Conservation (phyloP, 1,140 invertebrate species). For the Anthonomus grandis region DNA sequence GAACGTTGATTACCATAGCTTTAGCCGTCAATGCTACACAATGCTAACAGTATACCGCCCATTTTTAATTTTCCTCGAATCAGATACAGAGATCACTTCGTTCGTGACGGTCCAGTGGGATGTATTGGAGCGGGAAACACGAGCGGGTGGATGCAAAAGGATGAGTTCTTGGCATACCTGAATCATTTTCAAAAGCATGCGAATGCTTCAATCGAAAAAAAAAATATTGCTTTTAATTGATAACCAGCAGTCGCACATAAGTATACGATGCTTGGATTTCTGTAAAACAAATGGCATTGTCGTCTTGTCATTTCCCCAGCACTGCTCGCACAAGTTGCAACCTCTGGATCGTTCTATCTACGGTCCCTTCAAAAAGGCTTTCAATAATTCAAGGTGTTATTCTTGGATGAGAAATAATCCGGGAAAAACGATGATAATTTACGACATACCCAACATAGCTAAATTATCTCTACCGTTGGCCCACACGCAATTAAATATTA, state of each 20-base stretch:
- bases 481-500: too few species aligned
- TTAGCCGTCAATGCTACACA: constrained; percentile 3
- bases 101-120: too few species aligned
- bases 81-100: too few species aligned
- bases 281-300: constrained; percentile 41
- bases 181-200: constrained; percentile 14
- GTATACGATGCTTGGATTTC: too few species aligned
- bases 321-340: constrained; percentile 47
- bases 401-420: too few species aligned
- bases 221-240: constrained; percentile 19
- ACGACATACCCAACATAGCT: too few species aligned
- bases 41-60: constrained; percentile 10
- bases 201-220: constrained; percentile 21
- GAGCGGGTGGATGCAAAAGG: constrained; percentile 21
- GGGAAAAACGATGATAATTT: too few species aligned
- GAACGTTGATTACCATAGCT: too few species aligned
- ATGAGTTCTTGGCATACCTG: constrained; percentile 34
- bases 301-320: constrained; percentile 43
- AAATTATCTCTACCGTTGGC: too few species aligned
- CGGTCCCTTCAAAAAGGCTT: constrained; percentile 46
- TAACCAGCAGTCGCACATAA: constrained; percentile 28
- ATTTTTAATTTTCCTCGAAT: constrained; percentile 24
- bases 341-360: too few species aligned
- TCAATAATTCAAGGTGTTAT: constrained; percentile 43
- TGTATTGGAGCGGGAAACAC: too few species aligned